A percentile compares a stretch with the other conserved stretches of the same genome.
phyloP scores from a whole-genome alignment of 2,888 invertebrate genomes.

The Drosophila rellima region DNA sequence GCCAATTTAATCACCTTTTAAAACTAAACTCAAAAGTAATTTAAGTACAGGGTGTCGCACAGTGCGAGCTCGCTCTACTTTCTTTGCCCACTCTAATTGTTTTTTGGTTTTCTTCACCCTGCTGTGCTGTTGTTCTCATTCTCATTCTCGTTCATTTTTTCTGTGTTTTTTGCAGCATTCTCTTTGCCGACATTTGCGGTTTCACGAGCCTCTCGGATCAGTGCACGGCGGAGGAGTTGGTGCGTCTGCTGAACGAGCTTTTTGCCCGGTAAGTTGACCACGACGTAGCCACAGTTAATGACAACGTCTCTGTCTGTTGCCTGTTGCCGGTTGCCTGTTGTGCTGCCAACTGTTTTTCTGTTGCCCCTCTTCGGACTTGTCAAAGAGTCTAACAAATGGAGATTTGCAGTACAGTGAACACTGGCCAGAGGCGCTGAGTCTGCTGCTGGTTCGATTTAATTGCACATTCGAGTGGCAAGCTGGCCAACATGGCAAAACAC shows the following conservation, averaged over 20 bases:
- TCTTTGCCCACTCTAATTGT: background rate
- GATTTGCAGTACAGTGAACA: constrained; percentile 6
- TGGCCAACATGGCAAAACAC: constrained; percentile 12
- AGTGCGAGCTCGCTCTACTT: background rate
- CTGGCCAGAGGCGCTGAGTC: constrained; percentile 7
- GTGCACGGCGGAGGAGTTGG: constrained; percentile 96
- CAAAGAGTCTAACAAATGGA: constrained; percentile 46
- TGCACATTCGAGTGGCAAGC: constrained; percentile 35
- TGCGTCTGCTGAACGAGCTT: constrained; percentile 94
- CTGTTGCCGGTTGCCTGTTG: constrained; percentile 20
- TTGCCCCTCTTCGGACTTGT: constrained; percentile 31
- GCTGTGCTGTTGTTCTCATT: background rate
- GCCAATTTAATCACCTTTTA: no score
- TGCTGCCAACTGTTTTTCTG: constrained; percentile 6
- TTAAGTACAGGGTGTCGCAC: background rate
- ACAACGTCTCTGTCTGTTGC: constrained; percentile 24
- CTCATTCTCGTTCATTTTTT: background rate
- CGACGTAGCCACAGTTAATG: constrained; percentile 47
- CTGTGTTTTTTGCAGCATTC: constrained; percentile 88
- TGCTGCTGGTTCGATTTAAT: constrained; percentile 43
- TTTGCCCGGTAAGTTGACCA: constrained; percentile 91
- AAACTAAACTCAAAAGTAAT: no score
- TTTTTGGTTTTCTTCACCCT: background rate
- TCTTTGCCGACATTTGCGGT: constrained; percentile 97
- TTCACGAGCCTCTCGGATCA: constrained; percentile 96